These are phyloP conservation scores for Porites rus DNA, from an alignment of 92 coral and sea anemone genomes.

Conservation along the genomic window DNA sequence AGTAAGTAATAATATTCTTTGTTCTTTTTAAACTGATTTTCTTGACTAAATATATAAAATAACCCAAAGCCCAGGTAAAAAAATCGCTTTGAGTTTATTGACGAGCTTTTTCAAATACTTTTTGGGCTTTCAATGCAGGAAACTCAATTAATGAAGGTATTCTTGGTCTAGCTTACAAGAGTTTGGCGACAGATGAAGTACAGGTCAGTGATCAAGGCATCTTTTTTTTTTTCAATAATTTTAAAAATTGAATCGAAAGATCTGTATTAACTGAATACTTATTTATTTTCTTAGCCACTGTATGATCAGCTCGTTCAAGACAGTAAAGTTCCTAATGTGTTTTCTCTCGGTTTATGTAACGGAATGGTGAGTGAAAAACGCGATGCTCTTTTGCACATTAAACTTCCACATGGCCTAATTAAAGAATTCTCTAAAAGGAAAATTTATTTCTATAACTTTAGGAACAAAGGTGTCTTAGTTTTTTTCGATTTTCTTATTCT, in stretches of 20 bases:
- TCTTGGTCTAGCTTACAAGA: constrained; percentile 90
- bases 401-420: not conserved
- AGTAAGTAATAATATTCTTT: constrained; percentile 57
- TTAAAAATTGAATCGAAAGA: not conserved
- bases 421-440: too few species aligned
- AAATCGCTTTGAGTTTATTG: not conserved
- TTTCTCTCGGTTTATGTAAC: constrained; percentile 89
- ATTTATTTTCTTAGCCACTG: constrained; percentile 70
- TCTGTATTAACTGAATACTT: not conserved
- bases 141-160: constrained; percentile 97
- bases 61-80: not conserved
- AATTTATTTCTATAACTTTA: too few species aligned
- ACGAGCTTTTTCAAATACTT: not conserved
- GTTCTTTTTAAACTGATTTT: too few species aligned
- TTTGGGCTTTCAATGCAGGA: constrained; percentile 46
- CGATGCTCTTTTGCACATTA: not conserved
- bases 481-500: too few species aligned
- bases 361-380: constrained; percentile 77
- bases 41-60: too few species aligned
- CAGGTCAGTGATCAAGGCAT: constrained; percentile 53
- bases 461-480: too few species aligned
- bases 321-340: constrained; percentile 87
- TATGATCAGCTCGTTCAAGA: constrained; percentile 91
- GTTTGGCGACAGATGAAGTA: constrained; percentile 91
- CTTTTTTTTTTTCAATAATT: not conserved